Conservation (phyloP, 2,113 vertebrate genomes). For the Euleptes europaea region DNA sequence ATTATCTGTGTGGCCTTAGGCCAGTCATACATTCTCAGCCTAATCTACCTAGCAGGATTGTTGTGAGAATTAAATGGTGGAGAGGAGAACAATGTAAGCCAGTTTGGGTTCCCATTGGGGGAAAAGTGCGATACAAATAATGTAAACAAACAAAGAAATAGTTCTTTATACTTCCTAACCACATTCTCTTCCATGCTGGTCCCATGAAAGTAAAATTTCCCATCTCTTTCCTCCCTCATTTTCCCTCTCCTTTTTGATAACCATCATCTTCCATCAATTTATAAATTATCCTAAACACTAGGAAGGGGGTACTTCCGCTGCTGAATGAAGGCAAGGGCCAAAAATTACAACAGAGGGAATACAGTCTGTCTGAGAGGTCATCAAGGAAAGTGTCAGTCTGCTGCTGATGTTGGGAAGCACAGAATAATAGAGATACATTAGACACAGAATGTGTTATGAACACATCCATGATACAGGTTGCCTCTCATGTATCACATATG, state of each 20-base stretch:
- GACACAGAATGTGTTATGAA: neutral
- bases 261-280: neutral
- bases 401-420: too few relatives aligned
- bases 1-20: too few relatives aligned
- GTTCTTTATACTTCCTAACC: neutral
- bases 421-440: neutral
- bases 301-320: neutral
- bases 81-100: too few relatives aligned
- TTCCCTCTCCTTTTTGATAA: neutral
- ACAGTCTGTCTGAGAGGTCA: neutral
- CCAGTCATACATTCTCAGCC: too few relatives aligned
- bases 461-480: neutral
- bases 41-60: too few relatives aligned
- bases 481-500: neutral
- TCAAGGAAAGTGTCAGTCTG: neutral
- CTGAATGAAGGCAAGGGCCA: neutral
- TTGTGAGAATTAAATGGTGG: too few relatives aligned
- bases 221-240: neutral
- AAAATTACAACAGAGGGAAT: neutral
- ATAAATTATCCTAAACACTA: neutral
- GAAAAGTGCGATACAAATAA: too few relatives aligned
- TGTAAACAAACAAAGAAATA: too few relatives aligned
- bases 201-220: neutral
- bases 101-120: too few relatives aligned
- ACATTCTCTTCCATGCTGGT: neutral